Evolutionary conservation across 2,113 vertebrate species (phyloP).

Genomic region (Perognathus longimembris): DNA sequence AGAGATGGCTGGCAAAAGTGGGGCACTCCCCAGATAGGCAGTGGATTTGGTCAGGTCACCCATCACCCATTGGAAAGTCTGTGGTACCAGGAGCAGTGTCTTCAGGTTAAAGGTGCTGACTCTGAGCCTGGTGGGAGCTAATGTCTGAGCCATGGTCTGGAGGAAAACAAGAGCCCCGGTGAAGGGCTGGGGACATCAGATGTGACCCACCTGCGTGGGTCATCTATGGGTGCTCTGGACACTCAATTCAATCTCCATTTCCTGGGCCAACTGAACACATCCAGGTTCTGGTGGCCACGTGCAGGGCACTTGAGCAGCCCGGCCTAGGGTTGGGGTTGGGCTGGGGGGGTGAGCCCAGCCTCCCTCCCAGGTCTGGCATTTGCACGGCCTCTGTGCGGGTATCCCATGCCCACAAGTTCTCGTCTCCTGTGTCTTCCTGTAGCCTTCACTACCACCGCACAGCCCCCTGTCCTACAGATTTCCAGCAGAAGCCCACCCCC

Average conservation of each 20-base stretch:
- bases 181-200: fast-evolving
- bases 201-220: fast-evolving
- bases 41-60: not conserved
- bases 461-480: slow-evolving; percentile 58
- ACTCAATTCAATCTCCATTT: not conserved
- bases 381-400: slow-evolving; percentile 31
- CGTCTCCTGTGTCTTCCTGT: slow-evolving; percentile 62
- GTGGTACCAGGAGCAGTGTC: fast-evolving
- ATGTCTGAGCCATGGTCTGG: not conserved
- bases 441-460: slow-evolving; percentile 57
- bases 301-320: too few relatives aligned
- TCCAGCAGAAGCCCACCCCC: slow-evolving; percentile 52
- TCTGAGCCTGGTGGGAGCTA: fast-evolving
- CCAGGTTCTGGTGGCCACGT: fast-evolving
- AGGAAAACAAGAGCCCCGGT: not conserved
- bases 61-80: not conserved
- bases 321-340: not conserved
- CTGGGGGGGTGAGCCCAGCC: not conserved
- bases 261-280: not conserved
- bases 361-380: fast-evolving
- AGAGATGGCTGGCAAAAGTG: too few relatives aligned
- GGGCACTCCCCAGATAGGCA: not conserved
- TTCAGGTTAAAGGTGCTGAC: not conserved
- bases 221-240: fast-evolving
- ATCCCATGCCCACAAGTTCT: too few relatives aligned